Conservation (phyloP, 2,113 vertebrate species). For the Strigops habroptila region DNA sequence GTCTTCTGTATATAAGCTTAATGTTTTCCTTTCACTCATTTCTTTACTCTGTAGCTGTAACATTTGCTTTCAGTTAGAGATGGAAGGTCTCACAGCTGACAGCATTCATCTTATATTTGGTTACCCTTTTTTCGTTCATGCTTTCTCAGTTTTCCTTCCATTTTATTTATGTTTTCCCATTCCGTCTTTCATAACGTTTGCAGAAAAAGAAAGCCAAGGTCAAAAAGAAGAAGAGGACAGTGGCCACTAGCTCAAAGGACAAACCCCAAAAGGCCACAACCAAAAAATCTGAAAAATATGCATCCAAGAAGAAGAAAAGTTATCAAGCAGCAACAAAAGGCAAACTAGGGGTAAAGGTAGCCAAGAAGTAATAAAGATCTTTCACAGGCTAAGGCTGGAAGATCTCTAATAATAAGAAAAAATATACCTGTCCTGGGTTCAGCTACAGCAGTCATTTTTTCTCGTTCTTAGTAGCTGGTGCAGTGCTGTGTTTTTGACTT, state of each 20-base stretch:
- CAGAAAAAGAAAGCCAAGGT: conserved; percentile 93
- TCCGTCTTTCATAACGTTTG: conserved; percentile 78
- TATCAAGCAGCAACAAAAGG: conserved; percentile 84
- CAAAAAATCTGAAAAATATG: conserved; percentile 88
- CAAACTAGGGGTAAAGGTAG: conserved; percentile 91
- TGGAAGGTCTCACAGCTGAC: not conserved
- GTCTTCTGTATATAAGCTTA: conserved; percentile 5
- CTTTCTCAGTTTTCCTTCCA: conserved; percentile 47
- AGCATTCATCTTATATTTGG: conserved; percentile 19
- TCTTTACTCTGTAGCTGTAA: not conserved
- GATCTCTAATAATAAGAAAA: conserved; percentile 89
- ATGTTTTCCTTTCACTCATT: not conserved
- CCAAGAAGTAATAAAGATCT: conserved; percentile 90
- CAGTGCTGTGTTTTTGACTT: no score
- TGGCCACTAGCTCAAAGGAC: conserved; percentile 85
- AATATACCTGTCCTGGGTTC: no score
- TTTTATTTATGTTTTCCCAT: conserved; percentile 79
- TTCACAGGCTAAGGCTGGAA: conserved; percentile 78
- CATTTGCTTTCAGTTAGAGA: conserved; percentile 52
- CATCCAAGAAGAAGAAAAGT: conserved; percentile 88
- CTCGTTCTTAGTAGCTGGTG: no score
- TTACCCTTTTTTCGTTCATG: conserved; percentile 56
- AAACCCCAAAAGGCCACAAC: conserved; percentile 83
- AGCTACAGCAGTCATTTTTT: no score
- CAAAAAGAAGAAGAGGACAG: conserved; percentile 92